These are phyloP conservation scores for Zaprionus taronus DNA, from an alignment of 1,140 invertebrate species.

Conservation along the genomic window DNA sequence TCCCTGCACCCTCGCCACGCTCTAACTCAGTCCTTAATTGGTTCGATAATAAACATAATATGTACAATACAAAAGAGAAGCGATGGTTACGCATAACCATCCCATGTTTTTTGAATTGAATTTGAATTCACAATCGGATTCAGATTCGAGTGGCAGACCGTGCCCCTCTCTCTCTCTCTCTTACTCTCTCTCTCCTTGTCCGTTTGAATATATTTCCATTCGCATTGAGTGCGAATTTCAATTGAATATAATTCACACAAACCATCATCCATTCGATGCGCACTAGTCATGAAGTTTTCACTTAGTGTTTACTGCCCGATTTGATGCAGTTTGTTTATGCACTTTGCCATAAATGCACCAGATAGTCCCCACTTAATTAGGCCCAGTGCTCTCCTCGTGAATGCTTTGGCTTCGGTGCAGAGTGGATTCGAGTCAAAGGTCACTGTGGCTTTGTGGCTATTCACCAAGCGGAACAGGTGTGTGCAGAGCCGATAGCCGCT, in stretches of 20 bases:
- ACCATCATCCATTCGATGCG: background rate
- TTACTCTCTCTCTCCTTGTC: background rate
- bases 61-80: conserved; percentile 6
- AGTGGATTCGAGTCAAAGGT: background rate
- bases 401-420: no score
- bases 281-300: background rate
- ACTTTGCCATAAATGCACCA: background rate
- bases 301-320: background rate
- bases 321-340: background rate
- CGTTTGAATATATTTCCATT: background rate
- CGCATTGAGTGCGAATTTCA: background rate
- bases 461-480: background rate
- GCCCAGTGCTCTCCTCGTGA: background rate
- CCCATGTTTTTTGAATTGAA: background rate
- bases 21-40: conserved; percentile 10
- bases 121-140: conserved; percentile 1
- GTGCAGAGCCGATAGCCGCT: background rate
- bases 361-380: background rate
- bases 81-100: background rate
- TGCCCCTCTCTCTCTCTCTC: background rate
- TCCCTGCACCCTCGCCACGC: background rate
- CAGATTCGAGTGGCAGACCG: background rate
- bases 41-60: conserved; percentile 20
- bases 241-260: background rate
- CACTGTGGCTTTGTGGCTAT: no score